Base-by-base conservation (phyloP, 2,888 invertebrate species). In the Drosophila koepferae region DNA sequence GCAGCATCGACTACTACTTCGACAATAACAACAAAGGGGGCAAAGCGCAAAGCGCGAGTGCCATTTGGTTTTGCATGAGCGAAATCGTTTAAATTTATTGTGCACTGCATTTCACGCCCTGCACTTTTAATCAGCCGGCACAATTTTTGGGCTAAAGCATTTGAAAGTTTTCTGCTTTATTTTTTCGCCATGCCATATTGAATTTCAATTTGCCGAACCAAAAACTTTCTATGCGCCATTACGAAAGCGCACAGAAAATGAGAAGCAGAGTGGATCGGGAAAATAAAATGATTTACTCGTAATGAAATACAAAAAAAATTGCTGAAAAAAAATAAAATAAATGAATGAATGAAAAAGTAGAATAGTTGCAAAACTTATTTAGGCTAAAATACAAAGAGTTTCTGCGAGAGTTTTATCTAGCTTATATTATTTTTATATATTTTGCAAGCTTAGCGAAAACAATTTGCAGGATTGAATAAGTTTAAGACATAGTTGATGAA, bases 31-130 rank as follows among this genome's bases (percentile, higher is more conserved):
- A 61, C 65, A 76, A 66, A 69, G 54, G 44, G 49, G 49, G 44
- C 44, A 63, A 66, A 53, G 64, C 44, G 53, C 67, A 62, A 73
- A 74, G 54, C 38, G 54, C 80, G 76, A 85, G 86, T 79, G 86
- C 84, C 86, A 85, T 86, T 82, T 70, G 86, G 81, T 72, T 84
- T 82, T 84, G 86, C 82, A 81, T 85, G 82, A 84, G 51, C 79
- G 84, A 70, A 86, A 86, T 85, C 84, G 86, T 84, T 85, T 85
- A 79, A 82, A 82, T 86, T 85, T 84, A 86, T 86, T 84, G 81
- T 81, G 81, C 77, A 66, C 81, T 82, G 84, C 84, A 82, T 83
- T 86, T 84, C 82, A 83, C 86, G 86, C 82, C 78, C 70, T 84
- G 82, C 84, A 79, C 84, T 83, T 78, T 86, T 84, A 84, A 84